phyloP scores from a whole-genome alignment of 2,113 vertebrate species.

The Sigmodon hispidus region DNA sequence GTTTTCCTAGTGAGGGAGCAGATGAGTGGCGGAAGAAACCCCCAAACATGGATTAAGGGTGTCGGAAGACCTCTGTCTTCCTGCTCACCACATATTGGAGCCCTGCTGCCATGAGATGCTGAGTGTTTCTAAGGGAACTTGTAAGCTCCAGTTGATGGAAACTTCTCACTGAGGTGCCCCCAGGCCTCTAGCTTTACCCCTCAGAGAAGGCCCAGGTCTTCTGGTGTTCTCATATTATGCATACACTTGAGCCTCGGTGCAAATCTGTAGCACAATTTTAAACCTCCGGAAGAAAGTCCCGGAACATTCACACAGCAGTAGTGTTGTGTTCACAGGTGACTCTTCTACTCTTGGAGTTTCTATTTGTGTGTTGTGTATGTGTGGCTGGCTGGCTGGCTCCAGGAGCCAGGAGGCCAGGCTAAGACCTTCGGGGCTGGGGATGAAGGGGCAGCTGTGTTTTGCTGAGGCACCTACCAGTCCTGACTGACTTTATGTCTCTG shows the following conservation, averaged over 20 bases:
- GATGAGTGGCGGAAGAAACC: not conserved
- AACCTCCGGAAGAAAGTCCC: not conserved
- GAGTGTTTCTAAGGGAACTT: not conserved
- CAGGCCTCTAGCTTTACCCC: not conserved
- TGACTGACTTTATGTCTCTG: not conserved
- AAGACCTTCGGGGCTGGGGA: not conserved
- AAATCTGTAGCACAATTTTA: not conserved
- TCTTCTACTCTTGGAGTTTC: not conserved
- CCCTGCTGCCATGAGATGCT: rapidly evolving
- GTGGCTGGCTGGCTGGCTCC: not conserved
- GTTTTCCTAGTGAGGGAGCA: not conserved
- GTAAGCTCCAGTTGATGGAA: not conserved
- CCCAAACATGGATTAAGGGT: not conserved
- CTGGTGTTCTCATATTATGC: not conserved
- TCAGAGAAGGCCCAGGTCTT: not conserved
- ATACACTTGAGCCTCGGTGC: not conserved
- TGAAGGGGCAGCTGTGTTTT: not conserved
- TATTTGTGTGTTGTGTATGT: not conserved
- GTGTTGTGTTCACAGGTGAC: not conserved
- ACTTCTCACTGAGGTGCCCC: not conserved
- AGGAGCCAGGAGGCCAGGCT: not conserved
- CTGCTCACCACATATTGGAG: not conserved
- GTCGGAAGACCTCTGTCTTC: not conserved
- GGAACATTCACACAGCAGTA: not conserved
- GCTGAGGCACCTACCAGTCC: not conserved